These are phyloP conservation scores for Dolichotis patagonum DNA, from an alignment of 2,113 vertebrate genomes.

Conservation along the genomic window DNA sequence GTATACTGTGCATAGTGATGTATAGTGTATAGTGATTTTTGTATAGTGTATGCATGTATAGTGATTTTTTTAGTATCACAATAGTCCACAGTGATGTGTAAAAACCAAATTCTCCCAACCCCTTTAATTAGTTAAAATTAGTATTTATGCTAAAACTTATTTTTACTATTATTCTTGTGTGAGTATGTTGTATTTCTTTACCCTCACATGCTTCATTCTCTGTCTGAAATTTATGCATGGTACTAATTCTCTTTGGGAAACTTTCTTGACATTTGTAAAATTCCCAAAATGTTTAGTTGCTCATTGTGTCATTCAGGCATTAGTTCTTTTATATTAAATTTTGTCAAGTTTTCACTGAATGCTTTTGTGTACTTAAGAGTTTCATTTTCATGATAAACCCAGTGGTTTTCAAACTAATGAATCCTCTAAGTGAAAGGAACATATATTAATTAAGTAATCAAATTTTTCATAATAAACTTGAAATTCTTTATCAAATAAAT, in stretches of 20 bases:
- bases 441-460: background rate
- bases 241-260: background rate
- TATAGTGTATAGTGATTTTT: no score
- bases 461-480: background rate
- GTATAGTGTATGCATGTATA: no score
- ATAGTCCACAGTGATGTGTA: background rate
- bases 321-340: background rate
- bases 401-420: background rate
- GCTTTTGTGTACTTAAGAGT: fast-evolving
- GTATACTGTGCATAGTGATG: no score
- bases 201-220: background rate
- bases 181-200: background rate
- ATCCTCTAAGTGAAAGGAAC: background rate
- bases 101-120: background rate
- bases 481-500: background rate
- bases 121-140: background rate
- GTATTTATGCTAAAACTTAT: background rate
- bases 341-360: background rate
- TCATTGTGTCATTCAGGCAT: background rate
- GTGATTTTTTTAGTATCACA: background rate
- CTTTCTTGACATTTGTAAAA: background rate
- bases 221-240: background rate
- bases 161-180: background rate
- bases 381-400: background rate
- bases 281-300: background rate